Conservation (phyloP, 2,113 vertebrate genomes). For the Rhinichthys klamathensis region DNA sequence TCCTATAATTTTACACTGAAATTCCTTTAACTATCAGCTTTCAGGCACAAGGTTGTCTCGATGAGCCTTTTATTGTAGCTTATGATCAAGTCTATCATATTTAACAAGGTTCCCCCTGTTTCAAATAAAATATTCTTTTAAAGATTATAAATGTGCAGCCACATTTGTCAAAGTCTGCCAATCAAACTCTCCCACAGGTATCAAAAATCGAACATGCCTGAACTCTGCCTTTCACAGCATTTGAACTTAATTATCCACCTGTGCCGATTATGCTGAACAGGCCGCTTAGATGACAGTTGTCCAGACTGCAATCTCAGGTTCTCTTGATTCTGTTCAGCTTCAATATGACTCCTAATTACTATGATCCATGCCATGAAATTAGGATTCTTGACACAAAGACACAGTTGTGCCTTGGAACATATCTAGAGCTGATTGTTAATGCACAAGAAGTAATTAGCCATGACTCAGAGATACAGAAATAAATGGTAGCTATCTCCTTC, state of each 20-base stretch:
- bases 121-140: background rate
- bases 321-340: background rate
- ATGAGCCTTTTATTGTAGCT: background rate
- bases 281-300: background rate
- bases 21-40: background rate
- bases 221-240: background rate
- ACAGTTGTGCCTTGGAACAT: background rate
- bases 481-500: background rate
- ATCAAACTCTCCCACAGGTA: background rate
- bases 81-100: background rate
- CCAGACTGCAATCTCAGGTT: background rate
- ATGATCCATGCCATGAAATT: conserved; percentile 3
- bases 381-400: conserved; percentile 4
- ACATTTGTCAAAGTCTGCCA: background rate
- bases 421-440: conserved; percentile 13
- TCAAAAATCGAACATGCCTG: background rate
- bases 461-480: background rate
- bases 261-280: background rate
- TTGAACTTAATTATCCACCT: conserved; percentile 18
- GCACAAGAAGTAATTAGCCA: background rate
- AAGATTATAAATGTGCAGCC: background rate
- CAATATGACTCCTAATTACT: conserved; percentile 1
- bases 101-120: background rate
- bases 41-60: background rate
- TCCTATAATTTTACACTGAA: background rate